phyloP scores from a whole-genome alignment of 2,888 invertebrate genomes.

The Polydrusus cervinus region DNA sequence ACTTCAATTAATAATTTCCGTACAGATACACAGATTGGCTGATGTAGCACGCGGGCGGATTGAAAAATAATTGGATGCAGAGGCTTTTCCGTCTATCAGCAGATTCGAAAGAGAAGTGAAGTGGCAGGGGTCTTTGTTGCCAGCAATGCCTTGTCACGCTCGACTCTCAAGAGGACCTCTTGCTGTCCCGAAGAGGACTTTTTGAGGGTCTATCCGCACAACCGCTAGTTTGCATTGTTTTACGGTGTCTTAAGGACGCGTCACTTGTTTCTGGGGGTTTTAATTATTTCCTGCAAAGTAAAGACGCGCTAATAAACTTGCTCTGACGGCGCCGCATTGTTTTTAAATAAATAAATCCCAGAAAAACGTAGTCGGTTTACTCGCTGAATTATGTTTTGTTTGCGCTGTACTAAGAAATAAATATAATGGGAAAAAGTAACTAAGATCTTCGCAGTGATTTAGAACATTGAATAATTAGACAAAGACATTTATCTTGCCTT shows the following conservation, averaged over 20 bases:
- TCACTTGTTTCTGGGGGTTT: constrained; percentile 43
- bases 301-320: constrained; percentile 15
- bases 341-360: background rate
- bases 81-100: constrained; percentile 58
- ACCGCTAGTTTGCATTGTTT: constrained; percentile 55
- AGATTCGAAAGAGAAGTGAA: constrained; percentile 56
- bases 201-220: constrained; percentile 47
- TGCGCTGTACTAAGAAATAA: too few species aligned
- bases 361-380: background rate
- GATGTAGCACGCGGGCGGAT: constrained; percentile 52
- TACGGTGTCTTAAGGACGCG: constrained; percentile 38
- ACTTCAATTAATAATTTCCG: constrained; percentile 51
- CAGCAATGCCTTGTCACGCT: constrained; percentile 59
- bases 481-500: too few species aligned
- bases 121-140: constrained; percentile 57
- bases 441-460: too few species aligned
- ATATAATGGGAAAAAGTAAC: too few species aligned
- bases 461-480: too few species aligned
- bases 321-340: constrained; percentile 13
- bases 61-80: constrained; percentile 62
- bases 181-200: constrained; percentile 50
- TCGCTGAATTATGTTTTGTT: too few species aligned
- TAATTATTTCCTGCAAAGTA: constrained; percentile 46
- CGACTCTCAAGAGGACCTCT: constrained; percentile 57
- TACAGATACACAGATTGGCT: constrained; percentile 49